Evolutionary conservation across 2,113 vertebrate species (phyloP).

Genomic region (Phycodurus eques): DNA sequence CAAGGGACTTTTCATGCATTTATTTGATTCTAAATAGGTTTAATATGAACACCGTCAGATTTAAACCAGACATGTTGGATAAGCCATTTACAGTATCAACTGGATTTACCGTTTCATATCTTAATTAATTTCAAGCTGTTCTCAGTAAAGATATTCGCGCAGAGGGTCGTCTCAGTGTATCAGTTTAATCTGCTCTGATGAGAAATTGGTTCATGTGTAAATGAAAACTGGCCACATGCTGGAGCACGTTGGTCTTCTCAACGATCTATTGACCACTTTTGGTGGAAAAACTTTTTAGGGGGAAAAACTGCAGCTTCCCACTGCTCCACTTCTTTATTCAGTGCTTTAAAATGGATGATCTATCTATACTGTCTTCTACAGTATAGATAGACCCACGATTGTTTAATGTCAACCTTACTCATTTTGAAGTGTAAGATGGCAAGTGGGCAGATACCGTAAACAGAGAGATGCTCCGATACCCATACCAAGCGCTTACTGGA

Average conservation of each 20-base stretch:
- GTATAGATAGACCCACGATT: not conserved
- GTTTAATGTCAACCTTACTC: not conserved
- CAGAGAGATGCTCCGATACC: not conserved
- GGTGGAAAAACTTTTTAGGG: conserved; percentile 40
- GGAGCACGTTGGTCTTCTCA: conserved; percentile 39
- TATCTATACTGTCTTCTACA: not conserved
- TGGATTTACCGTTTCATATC: not conserved
- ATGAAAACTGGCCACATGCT: conserved; percentile 21
- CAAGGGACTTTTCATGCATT: not conserved
- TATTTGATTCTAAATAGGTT: not conserved
- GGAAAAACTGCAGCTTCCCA: conserved; percentile 24
- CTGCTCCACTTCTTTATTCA: conserved; percentile 36
- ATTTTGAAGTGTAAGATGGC: not conserved
- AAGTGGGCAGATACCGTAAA: not conserved
- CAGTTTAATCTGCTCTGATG: conserved; percentile 10
- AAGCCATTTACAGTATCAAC: not conserved
- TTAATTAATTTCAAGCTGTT: conserved; percentile 1
- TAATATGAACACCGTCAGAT: not conserved
- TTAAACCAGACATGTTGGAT: not conserved
- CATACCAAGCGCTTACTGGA: conserved; percentile 58
- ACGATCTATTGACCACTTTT: conserved; percentile 55
- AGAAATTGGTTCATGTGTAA: conserved; percentile 20
- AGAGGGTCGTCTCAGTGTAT: conserved; percentile 11
- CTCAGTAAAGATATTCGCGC: conserved; percentile 4
- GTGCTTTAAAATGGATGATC: conserved; percentile 50